A percentile compares a stretch with the other conserved stretches of the same genome.
These are phyloP conservation scores for Cyprinella venusta DNA, from an alignment of 2,797 vertebrate genomes.

Conservation along the genomic window DNA sequence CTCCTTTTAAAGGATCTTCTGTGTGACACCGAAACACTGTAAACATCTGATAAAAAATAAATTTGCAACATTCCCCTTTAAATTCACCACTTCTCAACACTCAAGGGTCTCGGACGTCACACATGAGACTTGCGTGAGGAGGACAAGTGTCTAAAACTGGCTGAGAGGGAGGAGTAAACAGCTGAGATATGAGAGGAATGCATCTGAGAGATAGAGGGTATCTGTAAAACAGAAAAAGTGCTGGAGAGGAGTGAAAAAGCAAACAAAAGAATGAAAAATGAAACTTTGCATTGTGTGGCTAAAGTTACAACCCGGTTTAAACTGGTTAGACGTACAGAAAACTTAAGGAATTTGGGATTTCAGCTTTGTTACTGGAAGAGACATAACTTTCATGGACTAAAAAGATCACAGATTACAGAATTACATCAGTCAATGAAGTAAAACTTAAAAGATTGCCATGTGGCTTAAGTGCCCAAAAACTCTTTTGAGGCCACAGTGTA, in stretches of 20 bases:
- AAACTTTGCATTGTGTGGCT: constrained; percentile 4
- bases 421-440: not conserved
- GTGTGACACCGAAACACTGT: not conserved
- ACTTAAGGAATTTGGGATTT: constrained; percentile 59
- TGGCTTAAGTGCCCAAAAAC: not conserved
- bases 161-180: constrained; percentile 32
- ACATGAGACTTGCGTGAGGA: not conserved
- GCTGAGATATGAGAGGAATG: constrained; percentile 36
- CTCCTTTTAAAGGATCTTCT: not conserved
- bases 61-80: not conserved
- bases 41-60: not conserved
- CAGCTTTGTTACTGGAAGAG: constrained; percentile 67
- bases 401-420: not conserved
- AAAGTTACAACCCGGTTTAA: constrained; percentile 37
- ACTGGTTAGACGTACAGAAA: constrained; percentile 67
- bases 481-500: not conserved
- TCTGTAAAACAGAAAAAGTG: not conserved
- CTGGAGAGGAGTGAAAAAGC: not conserved
- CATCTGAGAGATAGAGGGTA: constrained; percentile 14
- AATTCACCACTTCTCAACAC: not conserved
- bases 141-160: constrained; percentile 10
- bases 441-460: not conserved
- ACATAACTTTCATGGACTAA: constrained; percentile 7
- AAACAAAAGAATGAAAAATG: not conserved
- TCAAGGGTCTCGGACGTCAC: not conserved